These are phyloP conservation scores for Muscidifurax raptorellus DNA, from an alignment of 1,140 invertebrate species.

Conservation along the genomic window DNA sequence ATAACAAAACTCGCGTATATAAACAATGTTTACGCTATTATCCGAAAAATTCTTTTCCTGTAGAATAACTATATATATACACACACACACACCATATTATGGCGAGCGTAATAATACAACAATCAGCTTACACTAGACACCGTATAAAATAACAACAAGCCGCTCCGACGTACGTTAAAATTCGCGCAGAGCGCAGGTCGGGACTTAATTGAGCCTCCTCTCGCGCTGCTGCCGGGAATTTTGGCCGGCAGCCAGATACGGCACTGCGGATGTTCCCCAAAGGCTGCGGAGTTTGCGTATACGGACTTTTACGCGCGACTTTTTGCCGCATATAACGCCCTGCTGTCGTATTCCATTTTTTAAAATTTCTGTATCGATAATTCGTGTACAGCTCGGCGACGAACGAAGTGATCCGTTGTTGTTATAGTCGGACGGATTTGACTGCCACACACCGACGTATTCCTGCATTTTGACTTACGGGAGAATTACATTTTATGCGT, in stretches of 20 bases:
- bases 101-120: too few relatives aligned
- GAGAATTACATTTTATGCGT: too few relatives aligned
- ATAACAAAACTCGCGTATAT: too few relatives aligned
- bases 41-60: background rate
- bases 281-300: slow-evolving; percentile 62
- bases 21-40: background rate
- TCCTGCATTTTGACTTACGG: too few relatives aligned
- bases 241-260: slow-evolving; percentile 69
- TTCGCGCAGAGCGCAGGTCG: slow-evolving; percentile 31
- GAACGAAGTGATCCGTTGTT: too few relatives aligned
- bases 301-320: slow-evolving; percentile 26
- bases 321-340: slow-evolving; percentile 2
- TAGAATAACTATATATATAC: too few relatives aligned
- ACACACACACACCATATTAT: too few relatives aligned
- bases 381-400: too few relatives aligned
- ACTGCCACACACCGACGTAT: too few relatives aligned
- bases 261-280: slow-evolving; percentile 71
- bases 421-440: background rate
- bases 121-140: too few relatives aligned
- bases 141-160: background rate
- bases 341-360: too few relatives aligned
- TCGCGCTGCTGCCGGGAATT: slow-evolving; percentile 3
- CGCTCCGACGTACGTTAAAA: background rate
- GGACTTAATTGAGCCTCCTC: slow-evolving; percentile 34
- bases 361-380: too few relatives aligned